Evolutionary conservation across 2,113 vertebrate genomes (phyloP), one percentile per base, ranked within the genome.

Genomic region (Lontra canadensis): DNA sequence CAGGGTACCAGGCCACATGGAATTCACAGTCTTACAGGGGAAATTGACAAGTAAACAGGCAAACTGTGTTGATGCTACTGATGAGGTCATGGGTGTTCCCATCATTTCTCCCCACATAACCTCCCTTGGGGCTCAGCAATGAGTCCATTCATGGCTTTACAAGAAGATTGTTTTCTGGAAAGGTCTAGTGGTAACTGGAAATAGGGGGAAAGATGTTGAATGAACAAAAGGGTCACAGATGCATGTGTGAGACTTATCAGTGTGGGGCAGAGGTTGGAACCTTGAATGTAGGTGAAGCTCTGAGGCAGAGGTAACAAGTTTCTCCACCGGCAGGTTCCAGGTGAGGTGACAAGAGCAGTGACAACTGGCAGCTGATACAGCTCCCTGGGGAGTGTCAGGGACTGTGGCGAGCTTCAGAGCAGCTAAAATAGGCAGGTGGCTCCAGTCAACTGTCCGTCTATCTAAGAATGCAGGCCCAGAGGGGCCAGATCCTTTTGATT

Each of bases 281-380:
- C 36, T 11, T 71, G 71, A 80, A 36, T 0, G 9, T 18, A 34
- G 63, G 6, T 42, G n/a, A n/a, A 34, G 23, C 63, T 74, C 25
- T 15, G 23, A 57, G n/a, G 73, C 20, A 11, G 34, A 76, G 61
- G 63, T 59, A 20, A 52, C 9, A 67, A 14, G 69, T 25, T 59
- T n/a, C 1, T 21, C 17, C 17, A 13, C 34, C 59, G 47, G 36
- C 47, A 42, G 81, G 69, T 52, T 23, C 31, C 39, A 25, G 55
- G 42, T 20, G 47, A 36, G n/a, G 39, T 79, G 31, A 26, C 42
- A 36, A 15, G 10, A 18, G 63, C 55, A 6, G 15, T 42, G 80
- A 52, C 61, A 18, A 0, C 4, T 1, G 14, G 13, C 12, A 11
- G 55, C 59, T 4, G 39, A 21, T 3, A 1, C n/a, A 4, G 14